phyloP scores from a whole-genome alignment of 2,797 vertebrate species.

The Fringilla coelebs region DNA sequence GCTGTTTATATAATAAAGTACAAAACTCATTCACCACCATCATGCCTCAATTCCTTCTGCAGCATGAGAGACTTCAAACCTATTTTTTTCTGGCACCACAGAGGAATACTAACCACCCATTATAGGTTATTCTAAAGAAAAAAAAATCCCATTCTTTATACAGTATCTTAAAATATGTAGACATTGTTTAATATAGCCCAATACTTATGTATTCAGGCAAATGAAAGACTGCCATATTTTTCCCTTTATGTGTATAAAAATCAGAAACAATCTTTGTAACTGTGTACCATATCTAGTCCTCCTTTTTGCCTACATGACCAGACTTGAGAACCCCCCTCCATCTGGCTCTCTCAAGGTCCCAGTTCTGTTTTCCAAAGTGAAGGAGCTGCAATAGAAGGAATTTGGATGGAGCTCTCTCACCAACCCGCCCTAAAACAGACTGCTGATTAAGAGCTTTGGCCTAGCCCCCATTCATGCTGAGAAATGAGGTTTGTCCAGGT shows the following conservation, averaged over 20 bases:
- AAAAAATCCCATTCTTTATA: not conserved
- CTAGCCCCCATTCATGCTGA: not conserved
- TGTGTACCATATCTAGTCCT: not conserved
- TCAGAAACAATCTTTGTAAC: not conserved
- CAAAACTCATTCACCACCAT: not conserved
- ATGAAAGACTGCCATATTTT: not conserved
- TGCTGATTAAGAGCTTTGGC: conserved; percentile 23
- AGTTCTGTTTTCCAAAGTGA: not conserved
- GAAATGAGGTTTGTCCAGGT: not conserved
- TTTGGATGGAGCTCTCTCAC: not conserved
- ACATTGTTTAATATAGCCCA: not conserved
- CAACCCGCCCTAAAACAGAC: not conserved
- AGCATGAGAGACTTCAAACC: not conserved
- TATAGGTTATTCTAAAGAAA: not conserved
- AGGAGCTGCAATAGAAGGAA: not conserved
- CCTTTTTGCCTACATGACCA: not conserved
- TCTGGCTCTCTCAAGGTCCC: not conserved
- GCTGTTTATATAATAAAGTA: not conserved
- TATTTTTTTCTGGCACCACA: not conserved
- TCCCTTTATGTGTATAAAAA: not conserved
- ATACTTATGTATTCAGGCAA: not conserved
- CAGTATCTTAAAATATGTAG: not conserved
- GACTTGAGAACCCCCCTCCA: not conserved
- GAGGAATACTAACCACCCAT: not conserved
- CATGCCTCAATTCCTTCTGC: not conserved